Evolutionary conservation across 2,113 vertebrate genomes (phyloP).

Genomic region (Neolamprologus ventralis): DNA sequence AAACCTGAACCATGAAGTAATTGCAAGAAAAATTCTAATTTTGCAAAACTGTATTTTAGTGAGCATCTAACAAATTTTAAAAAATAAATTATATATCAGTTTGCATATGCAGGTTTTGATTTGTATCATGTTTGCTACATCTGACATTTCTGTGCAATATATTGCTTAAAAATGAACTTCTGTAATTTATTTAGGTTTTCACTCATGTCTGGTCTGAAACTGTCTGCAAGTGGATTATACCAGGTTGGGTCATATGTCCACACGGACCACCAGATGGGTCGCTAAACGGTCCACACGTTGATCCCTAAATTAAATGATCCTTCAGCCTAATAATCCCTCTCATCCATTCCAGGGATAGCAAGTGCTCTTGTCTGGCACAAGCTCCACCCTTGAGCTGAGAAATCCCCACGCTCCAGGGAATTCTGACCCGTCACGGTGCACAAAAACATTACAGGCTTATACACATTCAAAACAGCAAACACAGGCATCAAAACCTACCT

Average conservation of each 20-base stretch:
- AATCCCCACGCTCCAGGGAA: conserved; percentile 34
- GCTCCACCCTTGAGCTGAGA: neutral
- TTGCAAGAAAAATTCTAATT: neutral
- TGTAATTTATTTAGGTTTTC: neutral
- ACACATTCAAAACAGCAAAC: neutral
- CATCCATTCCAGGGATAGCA: conserved; percentile 49
- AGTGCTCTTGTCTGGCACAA: neutral
- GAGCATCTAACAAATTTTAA: neutral
- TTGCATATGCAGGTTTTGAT: neutral
- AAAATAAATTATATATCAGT: neutral
- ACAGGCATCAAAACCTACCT: neutral
- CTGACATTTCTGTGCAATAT: neutral
- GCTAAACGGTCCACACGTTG: conserved; percentile 53
- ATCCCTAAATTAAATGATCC: conserved; percentile 65
- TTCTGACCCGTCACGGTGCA: neutral
- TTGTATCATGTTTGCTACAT: neutral
- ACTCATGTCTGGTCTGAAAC: neutral
- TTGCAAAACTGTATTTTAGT: neutral
- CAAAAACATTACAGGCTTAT: neutral
- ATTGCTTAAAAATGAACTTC: neutral
- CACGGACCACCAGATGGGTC: conserved; percentile 56
- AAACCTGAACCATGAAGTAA: neutral
- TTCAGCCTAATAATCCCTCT: conserved; percentile 60
- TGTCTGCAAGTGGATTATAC: conserved; percentile 10
- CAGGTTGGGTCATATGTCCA: conserved; percentile 33